phyloP scores from a whole-genome alignment of 2,797 vertebrate genomes.

The Neostethus bicornis region DNA sequence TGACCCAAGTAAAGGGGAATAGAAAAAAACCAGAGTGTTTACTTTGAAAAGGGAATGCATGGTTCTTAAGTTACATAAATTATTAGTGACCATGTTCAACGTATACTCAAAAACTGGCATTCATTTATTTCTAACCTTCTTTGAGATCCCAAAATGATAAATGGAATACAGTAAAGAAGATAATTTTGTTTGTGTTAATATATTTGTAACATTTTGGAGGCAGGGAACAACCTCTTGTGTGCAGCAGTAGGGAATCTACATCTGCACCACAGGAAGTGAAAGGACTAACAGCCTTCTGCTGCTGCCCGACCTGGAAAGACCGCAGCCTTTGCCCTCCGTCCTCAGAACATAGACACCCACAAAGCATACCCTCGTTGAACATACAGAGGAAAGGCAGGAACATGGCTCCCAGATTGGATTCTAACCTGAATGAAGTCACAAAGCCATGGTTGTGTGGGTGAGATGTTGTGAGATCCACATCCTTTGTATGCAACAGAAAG shows the following conservation, averaged over 20 bases:
- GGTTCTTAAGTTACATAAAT: background rate
- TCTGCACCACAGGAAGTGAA: slow-evolving; percentile 65
- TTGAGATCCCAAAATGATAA: slow-evolving; percentile 10
- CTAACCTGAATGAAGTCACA: slow-evolving; percentile 57
- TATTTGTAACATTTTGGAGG: slow-evolving; percentile 47
- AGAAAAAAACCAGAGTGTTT: background rate
- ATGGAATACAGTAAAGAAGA: slow-evolving; percentile 2
- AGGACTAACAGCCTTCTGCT: slow-evolving; percentile 55
- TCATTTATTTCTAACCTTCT: slow-evolving; percentile 1
- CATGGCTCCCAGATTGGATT: slow-evolving; percentile 33
- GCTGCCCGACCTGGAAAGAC: slow-evolving; percentile 48
- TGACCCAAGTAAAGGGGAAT: no score
- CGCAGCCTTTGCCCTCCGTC: slow-evolving; percentile 28
- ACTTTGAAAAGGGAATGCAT: slow-evolving; percentile 2
- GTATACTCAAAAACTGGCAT: slow-evolving; percentile 5
- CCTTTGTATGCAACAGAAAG: slow-evolving; percentile 35
- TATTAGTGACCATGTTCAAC: slow-evolving; percentile 15
- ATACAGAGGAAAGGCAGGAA: slow-evolving; percentile 45
- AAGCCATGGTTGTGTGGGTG: slow-evolving; percentile 36
- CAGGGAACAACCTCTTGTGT: slow-evolving; percentile 35
- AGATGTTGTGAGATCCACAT: slow-evolving; percentile 33
- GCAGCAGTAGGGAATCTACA: slow-evolving; percentile 7
- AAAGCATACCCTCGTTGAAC: background rate
- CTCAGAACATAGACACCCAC: slow-evolving; percentile 43
- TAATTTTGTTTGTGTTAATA: slow-evolving; percentile 32